Conservation (phyloP, 2,797 vertebrate species). For the Sphaeramia orbicularis region DNA sequence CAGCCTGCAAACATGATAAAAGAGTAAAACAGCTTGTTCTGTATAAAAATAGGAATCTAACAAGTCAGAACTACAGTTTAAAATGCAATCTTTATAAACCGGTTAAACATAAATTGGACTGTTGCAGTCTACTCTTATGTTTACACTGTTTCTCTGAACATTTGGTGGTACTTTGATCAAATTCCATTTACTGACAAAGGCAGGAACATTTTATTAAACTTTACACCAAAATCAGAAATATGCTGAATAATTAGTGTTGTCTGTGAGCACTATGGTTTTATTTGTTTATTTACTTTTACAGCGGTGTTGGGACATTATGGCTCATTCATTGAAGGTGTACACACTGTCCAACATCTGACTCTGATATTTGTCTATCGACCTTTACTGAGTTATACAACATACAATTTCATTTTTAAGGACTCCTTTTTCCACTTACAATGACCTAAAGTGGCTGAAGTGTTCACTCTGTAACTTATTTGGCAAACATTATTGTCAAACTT, state of each 20-base stretch:
- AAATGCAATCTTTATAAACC: slow-evolving; percentile 11
- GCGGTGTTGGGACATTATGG: neutral
- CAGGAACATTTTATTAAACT: neutral
- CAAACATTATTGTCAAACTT: neutral
- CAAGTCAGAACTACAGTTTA: neutral
- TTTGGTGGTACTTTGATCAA: neutral
- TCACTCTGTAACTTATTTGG: slow-evolving; percentile 27
- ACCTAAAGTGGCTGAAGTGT: slow-evolving; percentile 14
- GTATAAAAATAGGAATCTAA: slow-evolving; percentile 23
- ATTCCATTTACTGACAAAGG: neutral
- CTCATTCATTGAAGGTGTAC: slow-evolving; percentile 1
- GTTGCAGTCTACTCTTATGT: neutral
- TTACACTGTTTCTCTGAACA: neutral
- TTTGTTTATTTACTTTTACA: neutral
- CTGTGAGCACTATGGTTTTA: no score
- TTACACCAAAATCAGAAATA: neutral
- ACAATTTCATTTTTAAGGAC: neutral
- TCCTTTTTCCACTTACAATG: neutral
- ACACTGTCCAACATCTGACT: neutral
- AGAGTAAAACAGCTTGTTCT: neutral
- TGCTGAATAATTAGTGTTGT: neutral
- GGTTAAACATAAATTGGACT: slow-evolving; percentile 18
- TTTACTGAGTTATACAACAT: neutral
- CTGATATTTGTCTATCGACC: neutral
- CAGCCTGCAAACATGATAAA: slow-evolving; percentile 2